Base-by-base conservation (phyloP, 2,797 vertebrate species). In the Cyclopterus lumpus region DNA sequence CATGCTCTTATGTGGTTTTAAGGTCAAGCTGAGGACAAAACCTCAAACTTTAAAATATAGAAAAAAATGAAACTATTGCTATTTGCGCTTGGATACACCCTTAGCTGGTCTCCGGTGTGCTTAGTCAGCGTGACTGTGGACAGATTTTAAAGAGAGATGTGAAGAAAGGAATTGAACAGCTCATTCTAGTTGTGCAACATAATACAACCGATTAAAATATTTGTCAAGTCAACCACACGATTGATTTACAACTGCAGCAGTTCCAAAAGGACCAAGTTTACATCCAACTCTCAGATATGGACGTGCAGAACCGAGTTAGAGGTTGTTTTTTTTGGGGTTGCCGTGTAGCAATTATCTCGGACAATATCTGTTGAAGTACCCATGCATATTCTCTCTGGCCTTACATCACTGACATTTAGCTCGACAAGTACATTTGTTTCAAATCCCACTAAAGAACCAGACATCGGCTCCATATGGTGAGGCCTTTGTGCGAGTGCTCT, bases 201-300 rank as follows among this genome's bases (percentile, higher is more conserved):
- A 90, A 92, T 79, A 88, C 63, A 12, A 48, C 51, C 60, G 22
- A 30, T 44, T 79, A 24, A 81, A 67, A 75, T 26, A 73, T 36
- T 62, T 53, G 80, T 49, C 26, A 20, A 57, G 6, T 6, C 1
- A 78, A 83, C 26, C n/a, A 4, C 30, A 60, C 3, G 5, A 22
- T 1, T 30, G 51, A 32, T 54, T 75, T 58, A 75, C 48, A 69
- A 0, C 10, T 1, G 18, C 1, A 55, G 7, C 0, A 1, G n/a
- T n/a, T n/a, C n/a, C n/a, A n/a, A n/a, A n/a, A 60, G 6, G 58
- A 40, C 63, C 51, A 60, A 34, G 20, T 67, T 75, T 30, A 26
- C n/a, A 63, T 20, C 46, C 22, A 14, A 24, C 8, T 32, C 16
- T 7, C 9, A 22, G 42, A 34, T 4, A 44, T 0, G 8, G 2